Percentiles rank a stretch among this genome's conserved stretches.
phyloP scores from a whole-genome alignment of 92 coral and sea anemone genomes.

The Isaurus tuberculatus region DNA sequence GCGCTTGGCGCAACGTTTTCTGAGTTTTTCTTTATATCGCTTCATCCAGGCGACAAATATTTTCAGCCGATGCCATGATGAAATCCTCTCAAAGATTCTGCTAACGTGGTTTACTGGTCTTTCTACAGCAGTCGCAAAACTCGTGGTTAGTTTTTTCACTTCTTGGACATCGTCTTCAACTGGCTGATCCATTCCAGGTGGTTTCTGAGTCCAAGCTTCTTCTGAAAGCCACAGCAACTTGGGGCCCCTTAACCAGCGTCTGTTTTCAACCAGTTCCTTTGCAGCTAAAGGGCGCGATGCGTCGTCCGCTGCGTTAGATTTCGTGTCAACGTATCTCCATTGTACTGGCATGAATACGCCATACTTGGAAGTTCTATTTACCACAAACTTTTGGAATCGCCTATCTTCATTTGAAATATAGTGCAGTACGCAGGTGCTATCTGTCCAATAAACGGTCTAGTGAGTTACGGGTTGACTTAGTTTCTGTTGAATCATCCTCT shows the following conservation, averaged over 20 bases:
- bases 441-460: slow-evolving; percentile 40
- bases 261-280: neutral
- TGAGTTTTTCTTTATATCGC: slow-evolving; percentile 16
- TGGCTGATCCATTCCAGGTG: slow-evolving; percentile 2
- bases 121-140: slow-evolving; percentile 7
- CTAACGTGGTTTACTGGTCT: neutral
- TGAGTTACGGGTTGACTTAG: slow-evolving; percentile 3
- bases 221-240: slow-evolving; percentile 24
- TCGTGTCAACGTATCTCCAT: slow-evolving; percentile 48
- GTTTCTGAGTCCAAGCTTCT: slow-evolving; percentile 33
- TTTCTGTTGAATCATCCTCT: slow-evolving; percentile 2
- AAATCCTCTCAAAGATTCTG: slow-evolving; percentile 36
- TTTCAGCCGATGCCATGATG: slow-evolving; percentile 42
- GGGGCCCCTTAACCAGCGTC: slow-evolving; percentile 31
- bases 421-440: slow-evolving; percentile 27
- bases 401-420: slow-evolving; percentile 22
- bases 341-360: slow-evolving; percentile 23
- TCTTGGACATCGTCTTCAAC: slow-evolving; percentile 47
- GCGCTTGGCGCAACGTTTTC: neutral
- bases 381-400: slow-evolving; percentile 33
- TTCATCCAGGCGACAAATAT: slow-evolving; percentile 50
- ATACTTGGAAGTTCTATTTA: slow-evolving; percentile 27
- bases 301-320: slow-evolving; percentile 28
- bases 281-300: slow-evolving; percentile 20
- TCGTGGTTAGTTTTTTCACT: slow-evolving; percentile 36